These are phyloP conservation scores for Grallaria varia DNA, from an alignment of 2,113 vertebrate species.

Conservation along the genomic window DNA sequence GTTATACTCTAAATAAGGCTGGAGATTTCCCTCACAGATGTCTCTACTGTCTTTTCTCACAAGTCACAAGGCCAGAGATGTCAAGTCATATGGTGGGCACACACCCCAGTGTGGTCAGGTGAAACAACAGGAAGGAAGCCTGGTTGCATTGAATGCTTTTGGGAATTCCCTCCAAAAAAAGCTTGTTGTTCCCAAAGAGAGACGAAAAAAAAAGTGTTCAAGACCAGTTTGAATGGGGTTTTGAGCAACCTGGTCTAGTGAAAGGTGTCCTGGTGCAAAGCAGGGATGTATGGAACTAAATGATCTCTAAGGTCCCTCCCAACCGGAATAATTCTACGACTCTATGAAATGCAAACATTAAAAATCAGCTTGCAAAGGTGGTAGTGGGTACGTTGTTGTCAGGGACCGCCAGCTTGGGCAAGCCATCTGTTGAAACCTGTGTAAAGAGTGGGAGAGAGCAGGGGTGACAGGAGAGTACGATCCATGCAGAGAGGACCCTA, in stretches of 20 bases:
- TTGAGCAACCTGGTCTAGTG: neutral
- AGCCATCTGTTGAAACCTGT: neutral
- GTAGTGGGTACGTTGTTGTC: neutral
- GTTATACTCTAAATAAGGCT: neutral
- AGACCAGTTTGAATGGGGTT: neutral
- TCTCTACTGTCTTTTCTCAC: neutral
- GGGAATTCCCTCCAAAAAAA: neutral
- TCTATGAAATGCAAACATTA: neutral
- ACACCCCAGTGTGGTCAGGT: neutral
- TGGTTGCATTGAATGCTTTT: neutral
- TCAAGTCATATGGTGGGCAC: neutral
- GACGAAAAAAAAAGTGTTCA: neutral
- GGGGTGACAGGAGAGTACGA: neutral
- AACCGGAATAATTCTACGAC: neutral
- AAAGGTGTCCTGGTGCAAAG: accelerated
- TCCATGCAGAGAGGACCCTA: neutral
- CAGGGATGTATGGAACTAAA: neutral
- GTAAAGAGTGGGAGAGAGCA: neutral
- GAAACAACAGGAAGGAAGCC: neutral
- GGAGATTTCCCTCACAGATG: neutral
- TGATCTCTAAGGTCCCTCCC: neutral
- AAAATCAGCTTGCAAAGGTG: neutral
- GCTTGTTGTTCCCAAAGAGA: neutral
- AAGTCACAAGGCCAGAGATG: neutral
- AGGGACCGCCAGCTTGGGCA: neutral